Conservation (phyloP, 2,888 invertebrate genomes). For the Leptinotarsa rubiginosa region DNA sequence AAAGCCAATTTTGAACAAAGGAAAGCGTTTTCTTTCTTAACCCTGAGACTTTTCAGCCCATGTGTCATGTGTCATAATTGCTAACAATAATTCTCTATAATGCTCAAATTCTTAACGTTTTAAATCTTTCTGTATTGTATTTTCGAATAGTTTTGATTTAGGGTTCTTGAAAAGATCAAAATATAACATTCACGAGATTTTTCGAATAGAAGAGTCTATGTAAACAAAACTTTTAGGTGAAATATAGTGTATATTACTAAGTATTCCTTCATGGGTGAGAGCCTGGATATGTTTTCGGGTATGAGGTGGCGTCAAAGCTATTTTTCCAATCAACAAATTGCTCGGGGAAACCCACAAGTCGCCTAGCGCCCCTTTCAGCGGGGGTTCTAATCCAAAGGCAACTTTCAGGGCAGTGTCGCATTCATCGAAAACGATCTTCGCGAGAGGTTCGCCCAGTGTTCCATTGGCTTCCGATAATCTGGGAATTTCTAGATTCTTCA, state of each 20-base stretch:
- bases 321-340: conserved; percentile 63
- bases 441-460: conserved; percentile 59
- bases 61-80: too few relatives aligned
- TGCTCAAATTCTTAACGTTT: too few relatives aligned
- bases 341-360: conserved; percentile 66
- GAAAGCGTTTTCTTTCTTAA: too few relatives aligned
- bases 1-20: too few relatives aligned
- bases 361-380: conserved; percentile 60
- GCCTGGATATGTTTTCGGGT: conserved; percentile 63
- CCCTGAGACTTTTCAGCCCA: too few relatives aligned
- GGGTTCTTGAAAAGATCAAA: too few relatives aligned
- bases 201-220: too few relatives aligned
- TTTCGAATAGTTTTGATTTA: too few relatives aligned
- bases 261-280: conserved; percentile 64
- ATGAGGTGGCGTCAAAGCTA: conserved; percentile 63
- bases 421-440: conserved; percentile 59
- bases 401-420: conserved; percentile 56
- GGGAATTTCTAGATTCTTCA: conserved; percentile 56
- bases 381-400: conserved; percentile 59
- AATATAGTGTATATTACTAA: conserved; percentile 53
- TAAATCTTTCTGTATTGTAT: too few relatives aligned
- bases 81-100: too few relatives aligned
- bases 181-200: too few relatives aligned
- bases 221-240: too few relatives aligned
- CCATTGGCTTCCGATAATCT: conserved; percentile 59